Conservation (phyloP, 2,797 vertebrate species). For the Platalea minor region DNA sequence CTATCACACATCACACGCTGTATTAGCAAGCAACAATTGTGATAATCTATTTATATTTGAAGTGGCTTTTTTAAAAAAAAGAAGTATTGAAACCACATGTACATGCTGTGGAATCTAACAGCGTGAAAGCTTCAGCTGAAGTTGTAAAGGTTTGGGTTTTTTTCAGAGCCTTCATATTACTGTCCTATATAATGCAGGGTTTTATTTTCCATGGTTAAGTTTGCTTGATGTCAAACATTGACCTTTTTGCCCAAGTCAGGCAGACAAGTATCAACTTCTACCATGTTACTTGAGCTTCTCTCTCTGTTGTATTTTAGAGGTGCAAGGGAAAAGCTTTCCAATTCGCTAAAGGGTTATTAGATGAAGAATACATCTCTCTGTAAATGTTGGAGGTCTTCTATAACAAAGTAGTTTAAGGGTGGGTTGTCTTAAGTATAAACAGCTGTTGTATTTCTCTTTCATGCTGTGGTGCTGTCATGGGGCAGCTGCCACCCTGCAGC, state of each 20-base stretch:
- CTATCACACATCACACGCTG: background rate
- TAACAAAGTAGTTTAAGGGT: background rate
- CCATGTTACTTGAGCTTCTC: background rate
- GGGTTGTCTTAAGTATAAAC: background rate
- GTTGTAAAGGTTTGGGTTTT: background rate
- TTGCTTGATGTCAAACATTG: background rate
- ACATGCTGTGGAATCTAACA: background rate
- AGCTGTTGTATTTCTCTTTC: background rate
- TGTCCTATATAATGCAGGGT: background rate
- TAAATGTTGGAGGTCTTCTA: background rate
- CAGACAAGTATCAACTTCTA: background rate
- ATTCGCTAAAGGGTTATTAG: background rate
- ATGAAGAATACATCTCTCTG: background rate
- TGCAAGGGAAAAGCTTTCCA: background rate
- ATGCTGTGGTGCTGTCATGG: background rate
- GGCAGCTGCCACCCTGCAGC: background rate
- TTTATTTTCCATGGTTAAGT: background rate
- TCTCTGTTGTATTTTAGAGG: background rate
- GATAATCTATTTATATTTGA: background rate
- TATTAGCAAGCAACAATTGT: background rate
- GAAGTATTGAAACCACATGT: background rate
- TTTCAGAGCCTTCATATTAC: background rate
- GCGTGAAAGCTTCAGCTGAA: background rate
- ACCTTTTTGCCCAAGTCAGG: background rate
- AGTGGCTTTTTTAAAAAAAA: background rate